phyloP scores from a whole-genome alignment of 2,888 invertebrate species.

The Oscheius sp. region DNA sequence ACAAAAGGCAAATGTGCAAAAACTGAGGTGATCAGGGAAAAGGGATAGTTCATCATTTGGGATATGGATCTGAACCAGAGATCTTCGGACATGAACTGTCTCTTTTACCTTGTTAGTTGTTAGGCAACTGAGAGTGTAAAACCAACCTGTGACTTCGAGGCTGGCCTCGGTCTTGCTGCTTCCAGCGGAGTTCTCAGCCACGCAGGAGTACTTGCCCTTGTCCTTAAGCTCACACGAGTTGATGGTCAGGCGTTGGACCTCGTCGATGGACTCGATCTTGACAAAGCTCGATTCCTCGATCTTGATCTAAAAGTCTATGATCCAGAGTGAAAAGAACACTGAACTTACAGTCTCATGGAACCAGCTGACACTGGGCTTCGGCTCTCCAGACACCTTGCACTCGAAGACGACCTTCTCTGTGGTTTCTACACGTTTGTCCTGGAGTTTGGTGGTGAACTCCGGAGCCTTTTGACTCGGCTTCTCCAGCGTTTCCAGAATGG shows the following conservation, averaged over 20 bases:
- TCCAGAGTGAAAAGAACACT: too few relatives aligned
- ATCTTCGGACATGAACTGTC: too few relatives aligned
- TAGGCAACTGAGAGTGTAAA: not conserved
- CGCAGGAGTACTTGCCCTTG: conserved; percentile 66
- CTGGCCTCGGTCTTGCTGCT: conserved; percentile 64
- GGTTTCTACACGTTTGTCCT: conserved; percentile 62
- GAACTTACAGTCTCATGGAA: conserved; percentile 80
- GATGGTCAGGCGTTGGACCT: conserved; percentile 65
- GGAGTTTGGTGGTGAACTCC: conserved; percentile 66
- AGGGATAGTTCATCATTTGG: too few relatives aligned
- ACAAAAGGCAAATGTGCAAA: not conserved
- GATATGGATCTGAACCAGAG: too few relatives aligned
- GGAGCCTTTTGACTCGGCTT: conserved; percentile 60
- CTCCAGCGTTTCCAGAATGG: conserved; percentile 65
- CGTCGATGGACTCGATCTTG: conserved; percentile 54
- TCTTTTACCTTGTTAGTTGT: too few relatives aligned
- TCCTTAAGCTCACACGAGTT: conserved; percentile 55
- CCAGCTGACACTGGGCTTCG: conserved; percentile 75
- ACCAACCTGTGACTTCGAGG: conserved; percentile 63
- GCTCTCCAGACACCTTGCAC: conserved; percentile 69
- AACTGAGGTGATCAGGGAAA: not conserved
- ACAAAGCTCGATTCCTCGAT: conserved; percentile 38
- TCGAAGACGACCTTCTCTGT: conserved; percentile 78
- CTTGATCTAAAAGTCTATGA: conserved; percentile 8
- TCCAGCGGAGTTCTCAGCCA: conserved; percentile 71